Evolutionary conservation across 2,797 vertebrate species (phyloP).

Genomic region (Urophycis tenuis): DNA sequence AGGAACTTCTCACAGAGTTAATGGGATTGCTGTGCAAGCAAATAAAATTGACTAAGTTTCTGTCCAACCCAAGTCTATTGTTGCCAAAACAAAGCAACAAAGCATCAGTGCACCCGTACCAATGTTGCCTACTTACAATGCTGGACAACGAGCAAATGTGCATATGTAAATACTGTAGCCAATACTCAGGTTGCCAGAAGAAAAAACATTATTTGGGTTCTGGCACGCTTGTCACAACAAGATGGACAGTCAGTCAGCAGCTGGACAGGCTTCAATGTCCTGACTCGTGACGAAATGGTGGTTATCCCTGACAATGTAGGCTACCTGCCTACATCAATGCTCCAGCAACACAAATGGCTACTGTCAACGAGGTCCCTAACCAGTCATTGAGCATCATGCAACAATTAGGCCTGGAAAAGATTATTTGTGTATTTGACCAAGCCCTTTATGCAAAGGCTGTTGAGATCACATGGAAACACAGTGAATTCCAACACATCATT

Average conservation of each 20-base stretch:
- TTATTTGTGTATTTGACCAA: neutral
- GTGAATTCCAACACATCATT: neutral
- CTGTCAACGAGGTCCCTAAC: neutral
- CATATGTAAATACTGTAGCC: neutral
- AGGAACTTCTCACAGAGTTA: constrained; percentile 1
- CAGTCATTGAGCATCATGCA: constrained; percentile 5
- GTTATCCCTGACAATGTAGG: neutral
- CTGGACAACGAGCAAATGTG: neutral
- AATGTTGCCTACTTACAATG: too few species aligned
- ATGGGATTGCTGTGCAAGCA: constrained; percentile 6
- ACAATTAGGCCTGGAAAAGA: neutral
- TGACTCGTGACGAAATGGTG: neutral
- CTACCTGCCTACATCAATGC: constrained; percentile 5
- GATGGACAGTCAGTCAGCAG: neutral
- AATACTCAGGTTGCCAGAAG: neutral
- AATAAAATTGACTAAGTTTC: neutral
- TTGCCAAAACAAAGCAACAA: too few species aligned
- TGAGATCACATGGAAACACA: constrained; percentile 7
- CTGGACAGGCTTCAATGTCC: constrained; percentile 5
- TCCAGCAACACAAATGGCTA: constrained; percentile 5
- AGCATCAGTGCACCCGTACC: too few species aligned
- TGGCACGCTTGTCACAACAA: neutral
- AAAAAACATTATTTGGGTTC: neutral
- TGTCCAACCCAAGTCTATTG: neutral
- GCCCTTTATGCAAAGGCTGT: neutral